Evolutionary conservation across 1,140 invertebrate genomes (phyloP).

Genomic region (Eriocheir sinensis): DNA sequence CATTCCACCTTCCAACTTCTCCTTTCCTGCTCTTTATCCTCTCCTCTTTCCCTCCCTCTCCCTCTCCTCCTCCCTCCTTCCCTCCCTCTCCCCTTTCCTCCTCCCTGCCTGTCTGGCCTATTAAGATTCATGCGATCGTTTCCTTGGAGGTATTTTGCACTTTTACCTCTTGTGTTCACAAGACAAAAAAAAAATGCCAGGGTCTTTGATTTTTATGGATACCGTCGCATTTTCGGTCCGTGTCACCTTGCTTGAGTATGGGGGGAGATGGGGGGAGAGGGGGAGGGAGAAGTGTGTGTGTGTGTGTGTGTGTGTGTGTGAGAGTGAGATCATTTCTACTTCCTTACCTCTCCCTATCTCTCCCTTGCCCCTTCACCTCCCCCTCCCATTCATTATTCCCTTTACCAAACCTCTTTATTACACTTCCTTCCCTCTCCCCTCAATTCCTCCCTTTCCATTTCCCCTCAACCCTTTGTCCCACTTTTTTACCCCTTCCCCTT

Average conservation of each 20-base stretch:
- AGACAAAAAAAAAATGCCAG: background rate
- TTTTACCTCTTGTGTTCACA: background rate
- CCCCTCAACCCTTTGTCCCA: too few species aligned
- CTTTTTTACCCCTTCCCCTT: too few species aligned
- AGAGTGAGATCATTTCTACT: too few species aligned
- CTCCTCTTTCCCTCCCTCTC: background rate
- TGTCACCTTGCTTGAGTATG: background rate
- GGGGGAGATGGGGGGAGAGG: background rate
- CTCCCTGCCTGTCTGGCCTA: background rate
- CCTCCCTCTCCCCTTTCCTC: slow-evolving; percentile 9
- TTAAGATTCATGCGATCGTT: slow-evolving; percentile 1
- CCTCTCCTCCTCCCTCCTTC: slow-evolving; percentile 21
- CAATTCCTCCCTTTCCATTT: too few species aligned
- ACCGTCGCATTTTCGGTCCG: background rate
- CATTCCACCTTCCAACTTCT: too few species aligned
- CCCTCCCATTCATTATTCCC: too few species aligned
- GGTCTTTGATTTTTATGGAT: background rate
- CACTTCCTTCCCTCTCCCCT: too few species aligned
- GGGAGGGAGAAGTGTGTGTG: background rate
- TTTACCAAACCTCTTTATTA: too few species aligned
- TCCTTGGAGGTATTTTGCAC: background rate
- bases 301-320: slow-evolving; percentile 62
- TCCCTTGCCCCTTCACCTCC: background rate
- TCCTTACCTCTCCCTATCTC: background rate
- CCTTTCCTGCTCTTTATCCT: background rate